Evolutionary conservation across 2,888 invertebrate species (phyloP), one percentile per base, ranked within the genome.

Genomic region (Gibbula magus): DNA sequence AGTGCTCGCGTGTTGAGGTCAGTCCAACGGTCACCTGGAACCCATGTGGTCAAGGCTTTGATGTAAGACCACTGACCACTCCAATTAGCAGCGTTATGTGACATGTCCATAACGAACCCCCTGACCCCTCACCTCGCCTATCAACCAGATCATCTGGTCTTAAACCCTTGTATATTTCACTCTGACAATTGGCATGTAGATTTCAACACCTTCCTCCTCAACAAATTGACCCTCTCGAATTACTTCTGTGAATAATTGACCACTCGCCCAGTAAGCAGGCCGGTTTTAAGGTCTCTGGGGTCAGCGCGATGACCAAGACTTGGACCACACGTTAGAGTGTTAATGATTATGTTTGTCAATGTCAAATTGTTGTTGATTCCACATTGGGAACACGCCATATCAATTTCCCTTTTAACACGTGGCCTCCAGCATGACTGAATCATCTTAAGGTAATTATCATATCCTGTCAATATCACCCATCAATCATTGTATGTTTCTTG

Each of bases 201-300:
- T 70, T 70, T 70, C 70, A 70, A 70, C 70, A 70, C 70, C 22
- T 70, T 70, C n/a, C 35, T 35, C 35, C 70, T 35, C 32, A 39
- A 35, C 32, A 32, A 70, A 70, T 35, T 70, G 70, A 70, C 70
- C 70, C 70, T 39, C 70, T 70, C 39, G 20, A 70, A 70, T 70
- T 70, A 70, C 70, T n/a, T n/a, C 70, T 39, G 70, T 70, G 70
- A 32, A 70, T 70, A 70, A 70, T 70, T 70, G 70, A 70, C 70
- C 70, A 70, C 70, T 70, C 20, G 35, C 70, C 13, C 20, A 39
- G 32, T 70, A 32, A 39, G 70, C 35, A 39, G 29, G 20, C 32
- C 7, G 32, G 32, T 13, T 29, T 32, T 18, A 10, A 10, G 70
- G 70, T 32, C 35, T 20, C 20, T 0, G 70, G 70, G 70, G 70